Percentiles rank a stretch among this genome's conserved stretches.
Evolutionary conservation across 2,113 vertebrate species (phyloP).

Genomic region (Misgurnus anguillicaudatus): DNA sequence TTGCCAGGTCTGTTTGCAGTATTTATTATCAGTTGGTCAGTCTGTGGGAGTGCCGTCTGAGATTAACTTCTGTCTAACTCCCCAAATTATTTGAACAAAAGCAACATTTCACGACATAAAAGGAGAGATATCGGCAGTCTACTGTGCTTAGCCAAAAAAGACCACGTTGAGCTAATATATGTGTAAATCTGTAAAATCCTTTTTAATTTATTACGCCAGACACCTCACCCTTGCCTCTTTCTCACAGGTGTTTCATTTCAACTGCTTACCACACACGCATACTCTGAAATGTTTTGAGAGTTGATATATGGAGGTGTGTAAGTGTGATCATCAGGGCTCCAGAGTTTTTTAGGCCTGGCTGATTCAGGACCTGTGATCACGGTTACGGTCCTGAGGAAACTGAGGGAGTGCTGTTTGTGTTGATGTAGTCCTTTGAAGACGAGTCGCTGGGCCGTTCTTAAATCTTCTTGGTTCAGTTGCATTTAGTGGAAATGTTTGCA

Average conservation of each 20-base stretch:
- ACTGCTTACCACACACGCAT: background rate
- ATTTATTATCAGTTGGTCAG: background rate
- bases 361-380: background rate
- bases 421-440: background rate
- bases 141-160: background rate
- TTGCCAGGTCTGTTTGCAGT: background rate
- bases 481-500: background rate
- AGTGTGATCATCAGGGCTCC: background rate
- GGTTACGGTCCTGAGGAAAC: background rate
- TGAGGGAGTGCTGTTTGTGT: background rate
- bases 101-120: background rate
- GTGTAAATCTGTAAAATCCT: background rate
- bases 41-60: background rate
- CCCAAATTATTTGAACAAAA: background rate
- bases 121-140: background rate
- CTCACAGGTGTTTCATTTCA: slow-evolving; percentile 28
- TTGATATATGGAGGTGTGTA: background rate
- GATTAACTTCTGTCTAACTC: background rate
- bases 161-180: background rate
- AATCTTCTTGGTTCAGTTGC: background rate
- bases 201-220: background rate
- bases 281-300: background rate
- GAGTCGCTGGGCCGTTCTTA: background rate
- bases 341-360: background rate
- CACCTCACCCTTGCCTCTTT: background rate